These are phyloP conservation scores for Pampusana beccarii DNA, from an alignment of 2,113 vertebrate genomes.

Conservation along the genomic window DNA sequence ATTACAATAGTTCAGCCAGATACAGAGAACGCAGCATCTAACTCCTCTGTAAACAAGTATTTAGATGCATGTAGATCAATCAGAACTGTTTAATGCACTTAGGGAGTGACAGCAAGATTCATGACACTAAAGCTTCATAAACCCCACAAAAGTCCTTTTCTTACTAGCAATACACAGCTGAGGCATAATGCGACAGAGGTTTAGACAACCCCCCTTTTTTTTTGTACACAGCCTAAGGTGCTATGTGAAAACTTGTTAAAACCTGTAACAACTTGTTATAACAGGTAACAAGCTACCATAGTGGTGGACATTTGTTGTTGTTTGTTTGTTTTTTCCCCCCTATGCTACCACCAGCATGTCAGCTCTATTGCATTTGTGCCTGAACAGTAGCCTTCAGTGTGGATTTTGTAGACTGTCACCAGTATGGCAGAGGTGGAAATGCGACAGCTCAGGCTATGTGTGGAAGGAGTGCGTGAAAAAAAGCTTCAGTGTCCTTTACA, in stretches of 20 bases:
- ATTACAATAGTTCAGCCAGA: background rate
- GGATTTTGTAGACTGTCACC: background rate
- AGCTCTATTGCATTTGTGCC: background rate
- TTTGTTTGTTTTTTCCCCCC: accelerated
- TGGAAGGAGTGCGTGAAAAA: accelerated
- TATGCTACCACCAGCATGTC: accelerated
- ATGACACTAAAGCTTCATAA: background rate
- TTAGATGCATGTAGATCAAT: background rate
- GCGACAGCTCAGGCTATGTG: background rate
- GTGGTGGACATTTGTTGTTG: background rate
- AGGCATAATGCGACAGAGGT: background rate
- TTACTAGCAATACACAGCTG: accelerated
- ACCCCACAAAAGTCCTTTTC: background rate
- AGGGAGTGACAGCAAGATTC: background rate
- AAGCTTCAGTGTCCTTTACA: background rate
- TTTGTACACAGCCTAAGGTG: too few species aligned
- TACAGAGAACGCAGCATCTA: background rate
- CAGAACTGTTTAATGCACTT: background rate
- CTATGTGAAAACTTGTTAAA: background rate
- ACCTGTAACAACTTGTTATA: background rate
- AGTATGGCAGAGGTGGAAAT: background rate
- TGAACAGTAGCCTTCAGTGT: background rate
- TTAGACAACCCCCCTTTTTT: background rate
- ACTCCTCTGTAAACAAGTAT: background rate
- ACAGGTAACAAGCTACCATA: background rate